These are phyloP conservation scores for Acromyrmex echinatior DNA, from an alignment of 1,140 invertebrate species.

Conservation along the genomic window DNA sequence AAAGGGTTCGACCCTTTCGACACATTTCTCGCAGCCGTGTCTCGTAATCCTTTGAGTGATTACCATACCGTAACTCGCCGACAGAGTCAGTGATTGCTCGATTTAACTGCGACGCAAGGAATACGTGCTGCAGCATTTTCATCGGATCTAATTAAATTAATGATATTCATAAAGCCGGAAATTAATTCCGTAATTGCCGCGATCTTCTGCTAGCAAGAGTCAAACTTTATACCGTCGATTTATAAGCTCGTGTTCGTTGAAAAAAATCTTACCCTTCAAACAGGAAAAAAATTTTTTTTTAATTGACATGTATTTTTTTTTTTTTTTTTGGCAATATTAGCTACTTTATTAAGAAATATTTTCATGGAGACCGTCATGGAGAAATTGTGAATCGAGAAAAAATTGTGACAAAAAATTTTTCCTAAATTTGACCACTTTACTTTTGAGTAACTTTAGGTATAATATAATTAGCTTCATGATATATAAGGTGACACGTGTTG, in stretches of 20 bases:
- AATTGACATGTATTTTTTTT: background rate
- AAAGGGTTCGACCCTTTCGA: constrained; percentile 65
- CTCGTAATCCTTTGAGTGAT: constrained; percentile 36
- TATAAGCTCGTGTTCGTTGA: background rate
- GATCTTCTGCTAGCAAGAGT: background rate
- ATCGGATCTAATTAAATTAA: constrained; percentile 19
- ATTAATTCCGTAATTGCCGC: background rate
- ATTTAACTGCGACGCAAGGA: background rate
- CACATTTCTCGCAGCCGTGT: constrained; percentile 23
- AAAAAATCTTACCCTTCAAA: background rate
- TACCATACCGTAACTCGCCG: background rate
- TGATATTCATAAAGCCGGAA: background rate
- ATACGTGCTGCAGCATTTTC: background rate
- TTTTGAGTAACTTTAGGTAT: background rate
- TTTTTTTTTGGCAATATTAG: background rate
- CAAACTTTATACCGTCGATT: background rate
- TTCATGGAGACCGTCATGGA: background rate
- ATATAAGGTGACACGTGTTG: background rate
- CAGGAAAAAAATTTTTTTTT: background rate
- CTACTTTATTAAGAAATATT: background rate
- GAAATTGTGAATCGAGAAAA: background rate
- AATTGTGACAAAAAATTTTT: background rate
- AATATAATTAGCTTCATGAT: background rate
- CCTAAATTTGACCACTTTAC: background rate
- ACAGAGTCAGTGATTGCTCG: background rate